Evolutionary conservation across 1,140 invertebrate species (phyloP).

Genomic region (Neocloeon triangulifer): DNA sequence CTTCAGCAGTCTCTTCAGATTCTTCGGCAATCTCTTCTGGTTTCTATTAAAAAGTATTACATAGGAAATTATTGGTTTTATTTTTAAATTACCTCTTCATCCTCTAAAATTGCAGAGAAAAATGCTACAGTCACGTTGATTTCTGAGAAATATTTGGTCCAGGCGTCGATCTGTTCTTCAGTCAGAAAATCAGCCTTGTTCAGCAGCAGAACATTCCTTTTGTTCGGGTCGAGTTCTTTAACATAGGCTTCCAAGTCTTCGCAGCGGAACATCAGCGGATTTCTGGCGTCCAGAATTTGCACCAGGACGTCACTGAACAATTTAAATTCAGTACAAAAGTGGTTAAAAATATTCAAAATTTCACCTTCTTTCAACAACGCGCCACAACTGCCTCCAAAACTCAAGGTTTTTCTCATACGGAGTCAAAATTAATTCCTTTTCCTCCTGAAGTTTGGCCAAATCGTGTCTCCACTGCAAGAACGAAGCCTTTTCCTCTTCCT

Average conservation of each 20-base stretch:
- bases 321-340: conserved; percentile 3
- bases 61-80: conserved; percentile 1
- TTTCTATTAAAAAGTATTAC: background rate
- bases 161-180: conserved; percentile 50
- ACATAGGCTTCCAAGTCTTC: conserved; percentile 89
- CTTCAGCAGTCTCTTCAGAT: conserved; percentile 17
- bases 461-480: conserved; percentile 77
- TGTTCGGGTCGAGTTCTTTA: conserved; percentile 51
- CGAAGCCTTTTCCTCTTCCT: conserved; percentile 46
- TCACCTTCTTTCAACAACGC: conserved; percentile 75
- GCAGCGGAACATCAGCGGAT: conserved; percentile 85
- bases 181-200: conserved; percentile 96
- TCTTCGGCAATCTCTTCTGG: conserved; percentile 9
- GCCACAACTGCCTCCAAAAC: conserved; percentile 96
- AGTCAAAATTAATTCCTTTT: conserved; percentile 51
- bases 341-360: background rate
- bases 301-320: conserved; percentile 67
- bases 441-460: conserved; percentile 57
- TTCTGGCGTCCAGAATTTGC: conserved; percentile 91
- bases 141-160: conserved; percentile 71
- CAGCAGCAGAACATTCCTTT: conserved; percentile 66
- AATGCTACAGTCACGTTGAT: conserved; percentile 46
- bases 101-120: conserved; percentile 48
- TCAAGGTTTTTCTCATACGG: conserved; percentile 97
- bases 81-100: conserved; percentile 20